A percentile compares a stretch with the other conserved stretches of the same genome.
These are phyloP conservation scores for Halocynthia aurantium DNA, from an alignment of 23 tunicate species.

Conservation along the genomic window DNA sequence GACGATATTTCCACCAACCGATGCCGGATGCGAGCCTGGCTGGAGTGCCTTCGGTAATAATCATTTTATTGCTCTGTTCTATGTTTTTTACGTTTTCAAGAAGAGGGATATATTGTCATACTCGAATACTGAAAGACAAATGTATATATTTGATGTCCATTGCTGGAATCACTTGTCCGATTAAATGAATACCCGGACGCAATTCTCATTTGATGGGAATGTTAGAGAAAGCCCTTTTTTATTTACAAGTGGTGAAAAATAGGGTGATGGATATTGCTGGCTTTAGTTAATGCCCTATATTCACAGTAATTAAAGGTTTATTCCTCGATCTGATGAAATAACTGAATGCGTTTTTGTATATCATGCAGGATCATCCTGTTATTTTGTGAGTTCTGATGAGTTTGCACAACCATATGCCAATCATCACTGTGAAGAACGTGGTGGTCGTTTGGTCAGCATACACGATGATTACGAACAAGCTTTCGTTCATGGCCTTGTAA, in stretches of 20 bases:
- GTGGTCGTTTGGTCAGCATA: slow-evolving; percentile 41
- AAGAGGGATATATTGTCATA: too few species aligned
- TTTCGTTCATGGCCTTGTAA: slow-evolving; percentile 58
- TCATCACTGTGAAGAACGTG: slow-evolving; percentile 45
- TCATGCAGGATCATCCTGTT: slow-evolving; percentile 59
- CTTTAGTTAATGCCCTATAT: too few species aligned
- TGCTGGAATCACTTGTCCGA: too few species aligned
- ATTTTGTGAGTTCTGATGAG: slow-evolving; percentile 42
- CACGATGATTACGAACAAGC: slow-evolving; percentile 83
- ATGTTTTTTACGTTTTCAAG: too few species aligned
- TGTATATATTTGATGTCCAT: too few species aligned
- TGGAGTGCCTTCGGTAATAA: slow-evolving; percentile 73
- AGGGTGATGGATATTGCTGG: neutral
- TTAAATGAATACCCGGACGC: too few species aligned
- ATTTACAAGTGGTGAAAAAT: neutral
- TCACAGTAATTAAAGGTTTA: too few species aligned
- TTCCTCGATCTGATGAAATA: too few species aligned
- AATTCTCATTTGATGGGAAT: too few species aligned
- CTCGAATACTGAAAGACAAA: too few species aligned
- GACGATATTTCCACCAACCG: slow-evolving; percentile 33
- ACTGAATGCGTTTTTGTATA: neutral
- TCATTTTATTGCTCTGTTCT: neutral
- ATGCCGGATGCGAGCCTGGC: slow-evolving; percentile 83
- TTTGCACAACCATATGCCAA: slow-evolving; percentile 39
- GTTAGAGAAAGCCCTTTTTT: too few species aligned